phyloP scores from a whole-genome alignment of 2,888 invertebrate genomes.

The Trisateles emortualis region DNA sequence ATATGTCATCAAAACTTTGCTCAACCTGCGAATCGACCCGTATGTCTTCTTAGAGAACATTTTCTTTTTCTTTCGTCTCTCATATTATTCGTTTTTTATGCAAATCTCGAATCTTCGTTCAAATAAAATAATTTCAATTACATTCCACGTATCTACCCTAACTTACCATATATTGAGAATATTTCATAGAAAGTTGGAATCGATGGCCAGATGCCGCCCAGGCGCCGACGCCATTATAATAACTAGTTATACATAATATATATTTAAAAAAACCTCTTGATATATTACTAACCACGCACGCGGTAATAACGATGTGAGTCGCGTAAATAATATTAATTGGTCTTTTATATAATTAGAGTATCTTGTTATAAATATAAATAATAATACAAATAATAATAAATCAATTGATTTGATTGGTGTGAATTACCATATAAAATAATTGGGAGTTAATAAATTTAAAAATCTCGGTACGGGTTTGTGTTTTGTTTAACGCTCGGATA shows the following conservation, averaged over 20 bases:
- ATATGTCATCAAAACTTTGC: too few relatives aligned
- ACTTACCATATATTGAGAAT: slow-evolving; percentile 11
- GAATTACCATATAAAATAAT: too few relatives aligned
- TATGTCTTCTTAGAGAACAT: too few relatives aligned
- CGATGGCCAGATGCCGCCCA: slow-evolving; percentile 20
- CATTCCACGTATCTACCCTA: slow-evolving; percentile 16
- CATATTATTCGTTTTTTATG: too few relatives aligned
- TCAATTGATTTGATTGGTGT: neutral
- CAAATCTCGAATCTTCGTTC: too few relatives aligned
- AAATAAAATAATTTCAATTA: slow-evolving; percentile 13
- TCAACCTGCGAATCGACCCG: too few relatives aligned
- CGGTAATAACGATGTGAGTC: slow-evolving; percentile 24
- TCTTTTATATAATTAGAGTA: slow-evolving; percentile 7
- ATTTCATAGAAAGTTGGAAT: slow-evolving; percentile 19
- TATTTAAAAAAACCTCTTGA: slow-evolving; percentile 36
- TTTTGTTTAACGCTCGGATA: too few relatives aligned
- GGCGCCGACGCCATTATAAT: slow-evolving; percentile 47
- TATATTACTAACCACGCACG: slow-evolving; percentile 31
- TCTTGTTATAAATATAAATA: too few relatives aligned
- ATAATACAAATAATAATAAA: neutral
- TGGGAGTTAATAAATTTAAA: too few relatives aligned
- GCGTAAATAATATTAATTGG: slow-evolving; percentile 8
- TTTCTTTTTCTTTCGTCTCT: too few relatives aligned
- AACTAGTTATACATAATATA: slow-evolving; percentile 36
- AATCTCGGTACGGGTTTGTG: too few relatives aligned